Conservation (phyloP, 2,113 vertebrate genomes). For the Tachuris rubrigastra region DNA sequence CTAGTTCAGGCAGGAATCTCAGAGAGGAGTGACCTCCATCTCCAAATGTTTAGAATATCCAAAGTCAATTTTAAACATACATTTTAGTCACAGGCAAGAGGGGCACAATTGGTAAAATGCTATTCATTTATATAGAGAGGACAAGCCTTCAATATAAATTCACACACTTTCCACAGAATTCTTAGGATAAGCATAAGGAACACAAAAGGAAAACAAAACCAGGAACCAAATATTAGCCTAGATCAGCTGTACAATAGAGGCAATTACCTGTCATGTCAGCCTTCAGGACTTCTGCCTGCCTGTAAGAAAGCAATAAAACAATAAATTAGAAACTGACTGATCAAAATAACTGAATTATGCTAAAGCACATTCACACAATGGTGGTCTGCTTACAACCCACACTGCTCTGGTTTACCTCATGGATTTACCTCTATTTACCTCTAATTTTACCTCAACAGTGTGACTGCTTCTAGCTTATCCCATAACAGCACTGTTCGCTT, state of each 20-base stretch:
- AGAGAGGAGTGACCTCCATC: neutral
- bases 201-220: neutral
- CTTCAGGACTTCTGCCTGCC: conserved; percentile 99
- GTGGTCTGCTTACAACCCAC: neutral
- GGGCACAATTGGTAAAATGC: neutral
- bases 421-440: no score
- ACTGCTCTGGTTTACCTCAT: neutral
- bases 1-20: neutral
- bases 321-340: conserved; percentile 26
- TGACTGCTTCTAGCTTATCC: neutral
- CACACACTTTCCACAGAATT: neutral
- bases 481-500: neutral
- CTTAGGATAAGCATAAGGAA: neutral
- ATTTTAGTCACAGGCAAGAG: neutral
- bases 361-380: neutral
- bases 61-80: neutral
- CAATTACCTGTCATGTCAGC: conserved; percentile 97
- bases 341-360: neutral
- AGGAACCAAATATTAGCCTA: neutral
- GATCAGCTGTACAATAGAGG: neutral
- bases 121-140: neutral
- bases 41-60: neutral
- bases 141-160: neutral
- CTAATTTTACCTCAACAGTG: no score
- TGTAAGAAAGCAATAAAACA: conserved; percentile 68